These are phyloP conservation scores for Ceratosolen fusciceps DNA, from an alignment of 1,140 invertebrate genomes.

Conservation along the genomic window DNA sequence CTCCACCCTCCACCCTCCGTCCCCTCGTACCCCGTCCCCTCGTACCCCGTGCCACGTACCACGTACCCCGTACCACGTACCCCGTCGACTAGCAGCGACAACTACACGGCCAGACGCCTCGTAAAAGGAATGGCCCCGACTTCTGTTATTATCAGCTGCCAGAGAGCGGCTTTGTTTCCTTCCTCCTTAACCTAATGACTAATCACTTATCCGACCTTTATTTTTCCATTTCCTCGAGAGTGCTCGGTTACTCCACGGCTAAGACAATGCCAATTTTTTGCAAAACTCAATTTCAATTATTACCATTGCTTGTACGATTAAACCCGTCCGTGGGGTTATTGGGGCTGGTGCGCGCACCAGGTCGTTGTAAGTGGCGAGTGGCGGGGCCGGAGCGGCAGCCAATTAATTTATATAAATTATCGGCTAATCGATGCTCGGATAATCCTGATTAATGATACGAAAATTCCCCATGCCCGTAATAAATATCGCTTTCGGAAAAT, in stretches of 20 bases:
- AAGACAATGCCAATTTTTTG: neutral
- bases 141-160: neutral
- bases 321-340: no score
- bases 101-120: conserved; percentile 13
- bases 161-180: neutral
- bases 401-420: neutral
- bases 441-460: neutral
- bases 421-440: neutral
- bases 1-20: no score
- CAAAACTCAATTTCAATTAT: neutral
- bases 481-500: neutral
- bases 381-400: no score
- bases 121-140: conserved; percentile 8
- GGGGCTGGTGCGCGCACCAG: no score
- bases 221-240: neutral
- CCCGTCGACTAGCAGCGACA: no score
- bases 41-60: neutral
- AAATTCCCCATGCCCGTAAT: neutral
- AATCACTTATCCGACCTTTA: neutral
- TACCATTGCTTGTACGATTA: neutral
- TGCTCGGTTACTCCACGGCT: neutral
- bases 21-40: no score
- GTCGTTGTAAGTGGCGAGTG: no score
- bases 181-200: neutral
- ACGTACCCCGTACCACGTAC: neutral